phyloP scores from a whole-genome alignment of 1,140 invertebrate species.

The Drosophila subobscura region DNA sequence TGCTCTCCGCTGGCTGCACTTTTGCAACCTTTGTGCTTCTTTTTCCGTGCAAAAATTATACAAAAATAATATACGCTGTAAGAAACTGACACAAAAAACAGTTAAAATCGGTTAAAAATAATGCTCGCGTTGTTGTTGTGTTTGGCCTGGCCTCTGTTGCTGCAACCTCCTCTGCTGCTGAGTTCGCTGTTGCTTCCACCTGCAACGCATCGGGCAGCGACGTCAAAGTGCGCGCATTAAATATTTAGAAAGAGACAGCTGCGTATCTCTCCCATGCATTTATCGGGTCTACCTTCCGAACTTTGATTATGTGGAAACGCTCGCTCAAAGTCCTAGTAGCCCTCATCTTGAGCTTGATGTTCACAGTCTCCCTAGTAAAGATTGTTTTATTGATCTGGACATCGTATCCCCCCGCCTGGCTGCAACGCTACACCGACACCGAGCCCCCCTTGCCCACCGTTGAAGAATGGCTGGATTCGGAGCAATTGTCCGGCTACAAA shows the following conservation, averaged over 20 bases:
- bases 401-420: constrained; percentile 54
- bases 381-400: constrained; percentile 80
- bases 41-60: neutral
- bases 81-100: too few species aligned
- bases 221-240: constrained; percentile 43
- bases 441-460: constrained; percentile 77
- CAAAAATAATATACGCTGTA: too few species aligned
- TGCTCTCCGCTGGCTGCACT: constrained; percentile 27
- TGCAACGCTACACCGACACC: constrained; percentile 28
- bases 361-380: constrained; percentile 79
- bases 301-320: constrained; percentile 74
- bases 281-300: neutral
- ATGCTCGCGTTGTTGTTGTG: constrained; percentile 30
- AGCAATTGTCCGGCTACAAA: constrained; percentile 87
- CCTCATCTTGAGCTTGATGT: constrained; percentile 81
- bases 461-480: constrained; percentile 89
- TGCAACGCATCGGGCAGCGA: too few species aligned
- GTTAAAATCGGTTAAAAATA: neutral
- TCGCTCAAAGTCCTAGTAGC: constrained; percentile 73
- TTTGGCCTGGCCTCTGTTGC: constrained; percentile 15
- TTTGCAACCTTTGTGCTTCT: constrained; percentile 13
- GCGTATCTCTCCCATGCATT: constrained; percentile 5
- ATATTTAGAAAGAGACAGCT: constrained; percentile 37
- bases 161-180: neutral
- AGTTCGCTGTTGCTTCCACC: too few species aligned